Conservation (phyloP, 1,140 invertebrate species). For the Dendrolimus kikuchii region DNA sequence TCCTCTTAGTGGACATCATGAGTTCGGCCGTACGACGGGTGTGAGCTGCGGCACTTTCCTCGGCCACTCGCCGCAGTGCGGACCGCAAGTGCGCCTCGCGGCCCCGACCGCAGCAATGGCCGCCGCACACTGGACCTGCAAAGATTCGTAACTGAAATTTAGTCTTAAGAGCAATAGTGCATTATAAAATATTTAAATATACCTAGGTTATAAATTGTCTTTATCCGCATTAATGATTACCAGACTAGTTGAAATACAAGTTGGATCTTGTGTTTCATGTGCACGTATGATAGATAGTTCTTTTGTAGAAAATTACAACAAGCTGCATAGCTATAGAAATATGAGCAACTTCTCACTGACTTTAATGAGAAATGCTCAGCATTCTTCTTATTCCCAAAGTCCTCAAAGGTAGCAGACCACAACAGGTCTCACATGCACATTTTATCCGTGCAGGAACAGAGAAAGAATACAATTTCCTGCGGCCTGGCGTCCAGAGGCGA, state of each 20-base stretch:
- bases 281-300: slow-evolving; percentile 99
- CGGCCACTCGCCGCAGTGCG: slow-evolving; percentile 52
- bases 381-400: slow-evolving; percentile 99
- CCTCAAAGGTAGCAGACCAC: slow-evolving; percentile 99
- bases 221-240: too few relatives aligned
- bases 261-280: slow-evolving; percentile 99
- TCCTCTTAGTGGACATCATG: slow-evolving; percentile 75
- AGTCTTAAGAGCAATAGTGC: too few relatives aligned
- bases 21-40: slow-evolving; percentile 77
- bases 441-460: too few relatives aligned
- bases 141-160: slow-evolving; percentile 4
- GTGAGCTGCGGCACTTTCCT: slow-evolving; percentile 73
- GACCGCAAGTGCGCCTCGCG: slow-evolving; percentile 70
- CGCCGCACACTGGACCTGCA: slow-evolving; percentile 72
- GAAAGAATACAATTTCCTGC: too few relatives aligned
- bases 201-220: too few relatives aligned
- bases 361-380: slow-evolving; percentile 99
- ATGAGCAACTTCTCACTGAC: slow-evolving; percentile 99
- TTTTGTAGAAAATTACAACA: slow-evolving; percentile 99
- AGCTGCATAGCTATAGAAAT: slow-evolving; percentile 99
- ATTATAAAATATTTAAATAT: too few relatives aligned
- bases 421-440: slow-evolving; percentile 93
- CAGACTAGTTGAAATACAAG: slow-evolving; percentile 67
- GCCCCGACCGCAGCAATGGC: slow-evolving; percentile 74
- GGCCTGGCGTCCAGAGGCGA: too few relatives aligned